phyloP scores from a whole-genome alignment of 1,140 invertebrate genomes.

The Macrobrachium rosenbergii region DNA sequence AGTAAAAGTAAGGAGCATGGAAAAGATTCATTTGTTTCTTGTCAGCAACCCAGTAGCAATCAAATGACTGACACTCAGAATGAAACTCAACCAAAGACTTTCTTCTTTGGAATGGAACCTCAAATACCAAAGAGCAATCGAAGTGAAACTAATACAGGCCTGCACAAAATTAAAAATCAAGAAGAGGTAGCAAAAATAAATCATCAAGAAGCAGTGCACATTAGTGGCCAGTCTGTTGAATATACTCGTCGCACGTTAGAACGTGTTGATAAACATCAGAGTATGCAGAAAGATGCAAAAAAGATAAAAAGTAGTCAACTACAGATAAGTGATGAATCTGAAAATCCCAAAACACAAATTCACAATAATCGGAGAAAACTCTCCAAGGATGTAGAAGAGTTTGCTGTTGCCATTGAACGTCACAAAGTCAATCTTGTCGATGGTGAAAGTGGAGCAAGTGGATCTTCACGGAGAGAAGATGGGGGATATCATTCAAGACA shows the following conservation, averaged over 20 bases:
- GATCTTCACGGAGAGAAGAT: conserved; percentile 56
- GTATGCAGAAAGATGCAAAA: conserved; percentile 28
- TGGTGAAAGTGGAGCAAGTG: conserved; percentile 50
- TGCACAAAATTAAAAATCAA: conserved; percentile 57
- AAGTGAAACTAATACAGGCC: conserved; percentile 34
- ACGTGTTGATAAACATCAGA: conserved; percentile 50
- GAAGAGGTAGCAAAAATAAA: conserved; percentile 52
- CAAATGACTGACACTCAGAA: background rate
- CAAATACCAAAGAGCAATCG: conserved; percentile 16
- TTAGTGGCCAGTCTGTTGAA: conserved; percentile 61
- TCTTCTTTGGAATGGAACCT: conserved; percentile 66
- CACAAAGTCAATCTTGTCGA: conserved; percentile 49
- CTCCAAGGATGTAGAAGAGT: conserved; percentile 61
- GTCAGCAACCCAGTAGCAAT: conserved; percentile 20
- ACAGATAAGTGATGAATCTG: conserved; percentile 10
- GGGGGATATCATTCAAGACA: conserved; percentile 65
- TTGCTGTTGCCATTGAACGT: conserved; percentile 61
- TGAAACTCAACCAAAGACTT: conserved; percentile 51
- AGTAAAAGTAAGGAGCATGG: conserved; percentile 41
- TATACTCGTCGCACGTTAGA: conserved; percentile 57
- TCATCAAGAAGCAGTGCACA: conserved; percentile 54
- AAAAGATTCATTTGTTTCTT: conserved; percentile 2
- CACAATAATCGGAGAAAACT: conserved; percentile 44
- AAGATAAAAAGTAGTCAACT: background rate
- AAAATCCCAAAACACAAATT: background rate